A percentile compares a stretch with the other conserved stretches of the same genome.
phyloP scores from a whole-genome alignment of 2,113 vertebrate species.

The Aldabrachelys gigantea region DNA sequence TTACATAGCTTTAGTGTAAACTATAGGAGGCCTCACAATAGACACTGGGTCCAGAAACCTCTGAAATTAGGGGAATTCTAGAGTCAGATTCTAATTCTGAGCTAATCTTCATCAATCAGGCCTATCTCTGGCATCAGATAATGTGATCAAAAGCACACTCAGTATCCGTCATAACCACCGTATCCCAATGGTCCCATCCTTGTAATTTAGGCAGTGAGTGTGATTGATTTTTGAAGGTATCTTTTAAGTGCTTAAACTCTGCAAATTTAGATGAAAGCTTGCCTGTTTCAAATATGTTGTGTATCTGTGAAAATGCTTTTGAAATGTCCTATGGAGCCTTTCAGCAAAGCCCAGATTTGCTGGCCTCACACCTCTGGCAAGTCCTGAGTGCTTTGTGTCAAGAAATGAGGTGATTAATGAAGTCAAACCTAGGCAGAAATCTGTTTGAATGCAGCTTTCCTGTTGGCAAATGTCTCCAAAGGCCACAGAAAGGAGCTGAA shows the following conservation, averaged over 20 bases:
- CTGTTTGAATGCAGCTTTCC: conserved; percentile 19
- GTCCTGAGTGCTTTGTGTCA: neutral
- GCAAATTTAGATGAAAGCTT: neutral
- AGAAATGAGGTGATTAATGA: conserved; percentile 55
- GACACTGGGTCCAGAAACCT: neutral
- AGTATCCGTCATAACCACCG: neutral
- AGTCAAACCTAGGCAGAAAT: conserved; percentile 37
- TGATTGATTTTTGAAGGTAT: neutral
- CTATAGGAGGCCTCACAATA: neutral
- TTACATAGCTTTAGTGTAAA: too few species aligned
- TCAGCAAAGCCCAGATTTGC: rapidly evolving
- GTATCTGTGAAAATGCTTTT: neutral
- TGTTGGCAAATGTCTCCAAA: neutral
- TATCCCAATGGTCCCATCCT: neutral
- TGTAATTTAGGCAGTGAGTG: neutral
- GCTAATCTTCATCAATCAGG: neutral
- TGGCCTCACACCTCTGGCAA: neutral
- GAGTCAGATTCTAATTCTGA: neutral
- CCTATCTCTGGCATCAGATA: too few species aligned
- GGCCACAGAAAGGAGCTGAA: neutral
- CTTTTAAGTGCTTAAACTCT: neutral
- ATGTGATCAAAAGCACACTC: neutral
- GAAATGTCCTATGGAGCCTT: neutral
- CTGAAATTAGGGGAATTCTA: neutral
- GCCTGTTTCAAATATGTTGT: neutral